These are phyloP conservation scores for Cheilosia vulpina DNA, from an alignment of 2,888 invertebrate species.

Conservation along the genomic window DNA sequence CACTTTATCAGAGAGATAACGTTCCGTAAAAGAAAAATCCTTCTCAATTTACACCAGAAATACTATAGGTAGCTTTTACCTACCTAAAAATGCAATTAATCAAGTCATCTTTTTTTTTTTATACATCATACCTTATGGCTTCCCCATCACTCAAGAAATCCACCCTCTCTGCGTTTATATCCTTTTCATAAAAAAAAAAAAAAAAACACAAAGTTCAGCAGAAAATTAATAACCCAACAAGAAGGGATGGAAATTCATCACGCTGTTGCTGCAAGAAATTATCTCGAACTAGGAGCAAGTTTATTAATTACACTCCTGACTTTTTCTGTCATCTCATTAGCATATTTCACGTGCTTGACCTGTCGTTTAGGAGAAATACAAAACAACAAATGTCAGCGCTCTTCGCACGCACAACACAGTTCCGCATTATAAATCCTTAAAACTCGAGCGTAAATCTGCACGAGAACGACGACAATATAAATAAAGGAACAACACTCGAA, in stretches of 20 bases:
- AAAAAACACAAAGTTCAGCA: no score
- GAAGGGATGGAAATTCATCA: constrained; percentile 6
- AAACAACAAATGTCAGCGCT: background rate
- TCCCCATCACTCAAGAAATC: no score
- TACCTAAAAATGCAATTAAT: no score
- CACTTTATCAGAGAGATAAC: no score
- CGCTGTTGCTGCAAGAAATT: constrained; percentile 30
- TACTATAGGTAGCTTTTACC: no score
- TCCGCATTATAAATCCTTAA: constrained; percentile 34
- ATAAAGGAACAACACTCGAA: constrained; percentile 32
- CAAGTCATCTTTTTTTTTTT: no score
- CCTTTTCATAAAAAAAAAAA: no score
- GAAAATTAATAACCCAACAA: background rate
- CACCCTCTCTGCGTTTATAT: background rate
- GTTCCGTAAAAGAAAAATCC: no score
- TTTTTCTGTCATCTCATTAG: constrained; percentile 50
- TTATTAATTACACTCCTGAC: constrained; percentile 52
- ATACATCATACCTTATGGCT: no score
- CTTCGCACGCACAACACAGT: constrained; percentile 4
- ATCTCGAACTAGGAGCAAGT: constrained; percentile 37
- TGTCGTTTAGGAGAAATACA: background rate
- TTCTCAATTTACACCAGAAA: no score
- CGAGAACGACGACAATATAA: constrained; percentile 7
- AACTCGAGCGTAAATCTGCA: constrained; percentile 19
- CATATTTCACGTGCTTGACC: constrained; percentile 47